Percentiles rank a stretch among this genome's conserved stretches.
These are phyloP conservation scores for Myotis brandtii DNA, from an alignment of 2,113 vertebrate genomes.

Conservation along the genomic window DNA sequence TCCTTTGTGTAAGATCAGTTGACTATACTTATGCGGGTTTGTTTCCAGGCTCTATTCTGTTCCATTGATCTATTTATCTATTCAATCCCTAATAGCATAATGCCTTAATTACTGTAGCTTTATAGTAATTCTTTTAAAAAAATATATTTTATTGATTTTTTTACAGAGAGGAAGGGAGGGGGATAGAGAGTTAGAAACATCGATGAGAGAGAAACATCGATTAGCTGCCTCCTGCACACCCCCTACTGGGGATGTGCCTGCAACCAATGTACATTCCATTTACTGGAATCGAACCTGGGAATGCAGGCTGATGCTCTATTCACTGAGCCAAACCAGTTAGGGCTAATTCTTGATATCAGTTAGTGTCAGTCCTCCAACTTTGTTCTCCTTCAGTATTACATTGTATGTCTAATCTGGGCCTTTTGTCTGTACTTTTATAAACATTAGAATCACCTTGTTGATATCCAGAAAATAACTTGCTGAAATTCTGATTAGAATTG, in stretches of 20 bases:
- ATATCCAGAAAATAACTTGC: background rate
- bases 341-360: background rate
- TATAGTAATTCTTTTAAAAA: background rate
- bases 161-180: too few relatives aligned
- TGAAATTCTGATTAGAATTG: background rate
- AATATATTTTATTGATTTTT: too few relatives aligned
- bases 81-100: background rate
- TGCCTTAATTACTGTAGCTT: background rate
- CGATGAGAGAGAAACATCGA: too few relatives aligned
- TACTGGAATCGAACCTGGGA: too few relatives aligned
- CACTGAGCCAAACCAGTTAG: too few relatives aligned
- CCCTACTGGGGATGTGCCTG: too few relatives aligned
- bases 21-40: background rate
- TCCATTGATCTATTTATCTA: background rate
- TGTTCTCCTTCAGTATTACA: background rate
- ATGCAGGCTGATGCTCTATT: too few relatives aligned
- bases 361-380: background rate
- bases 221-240: too few relatives aligned
- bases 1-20: background rate
- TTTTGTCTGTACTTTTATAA: background rate
- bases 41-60: background rate
- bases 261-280: too few relatives aligned
- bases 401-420: background rate
- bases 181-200: too few relatives aligned
- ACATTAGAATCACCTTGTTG: background rate